These are phyloP conservation scores for Drosophila grimshawi DNA, from an alignment of 1,140 invertebrate species.

Conservation along the genomic window DNA sequence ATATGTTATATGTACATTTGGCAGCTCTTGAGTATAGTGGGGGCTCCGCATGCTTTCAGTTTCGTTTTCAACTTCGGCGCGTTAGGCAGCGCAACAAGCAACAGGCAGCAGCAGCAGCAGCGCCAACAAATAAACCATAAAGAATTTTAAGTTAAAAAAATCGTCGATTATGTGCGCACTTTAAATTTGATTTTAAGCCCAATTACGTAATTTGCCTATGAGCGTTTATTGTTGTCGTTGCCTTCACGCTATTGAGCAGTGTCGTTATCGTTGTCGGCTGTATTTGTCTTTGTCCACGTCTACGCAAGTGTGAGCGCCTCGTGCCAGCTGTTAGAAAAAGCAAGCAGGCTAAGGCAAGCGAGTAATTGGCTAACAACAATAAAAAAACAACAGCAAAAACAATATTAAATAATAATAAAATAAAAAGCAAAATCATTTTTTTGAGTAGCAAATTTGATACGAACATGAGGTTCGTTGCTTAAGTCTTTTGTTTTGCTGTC, in stretches of 20 bases:
- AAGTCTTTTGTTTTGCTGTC: constrained; percentile 69
- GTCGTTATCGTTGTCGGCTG: constrained; percentile 22
- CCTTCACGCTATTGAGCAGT: constrained; percentile 45
- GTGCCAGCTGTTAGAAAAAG: constrained; percentile 45
- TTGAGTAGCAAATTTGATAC: constrained; percentile 33
- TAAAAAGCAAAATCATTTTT: background rate
- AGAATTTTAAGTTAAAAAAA: constrained; percentile 27
- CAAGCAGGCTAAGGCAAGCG: constrained; percentile 1
- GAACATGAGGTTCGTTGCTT: constrained; percentile 70
- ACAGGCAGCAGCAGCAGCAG: constrained; percentile 18
- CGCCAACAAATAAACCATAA: constrained; percentile 14
- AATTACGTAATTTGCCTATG: constrained; percentile 67
- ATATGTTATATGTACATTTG: constrained; percentile 32
- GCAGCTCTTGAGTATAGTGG: constrained; percentile 54
- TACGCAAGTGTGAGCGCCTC: constrained; percentile 7
- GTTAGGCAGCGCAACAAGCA: constrained; percentile 53
- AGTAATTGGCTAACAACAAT: constrained; percentile 23
- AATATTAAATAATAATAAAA: background rate
- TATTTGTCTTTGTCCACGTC: constrained; percentile 24
- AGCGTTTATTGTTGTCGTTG: constrained; percentile 4
- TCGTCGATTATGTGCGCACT: constrained; percentile 51
- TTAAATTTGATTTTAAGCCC: constrained; percentile 57
- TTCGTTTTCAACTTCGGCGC: constrained; percentile 71
- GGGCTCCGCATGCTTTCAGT: constrained; percentile 63
- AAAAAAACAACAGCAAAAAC: constrained; percentile 15